Base-by-base conservation (phyloP, 2,888 invertebrate species). In the Drosophila silvestris region DNA sequence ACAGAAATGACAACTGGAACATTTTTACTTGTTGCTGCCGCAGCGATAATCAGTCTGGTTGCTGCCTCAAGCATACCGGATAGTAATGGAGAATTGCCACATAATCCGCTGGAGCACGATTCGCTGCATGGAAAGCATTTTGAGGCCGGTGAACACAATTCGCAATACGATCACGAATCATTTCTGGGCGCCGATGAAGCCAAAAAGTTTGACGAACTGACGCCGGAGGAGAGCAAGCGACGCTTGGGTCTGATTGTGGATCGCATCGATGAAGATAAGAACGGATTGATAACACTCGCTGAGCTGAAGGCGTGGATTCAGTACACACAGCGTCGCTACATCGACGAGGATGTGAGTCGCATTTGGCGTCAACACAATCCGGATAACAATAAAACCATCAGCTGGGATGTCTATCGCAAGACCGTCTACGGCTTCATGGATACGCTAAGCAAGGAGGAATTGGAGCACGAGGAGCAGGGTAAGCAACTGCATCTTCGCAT, bases 261-360 rank as follows among this genome's bases (percentile, higher is more conserved):
- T 89, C 98, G 97, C 94, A 99, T 99, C 80, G 99, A 99, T 93
- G 94, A 94, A 12, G 96, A 98, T 92, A 95, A 95, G 14, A 97
- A 99, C 93, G 97, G 97, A 0, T 96, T 96, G 81, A 95, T 99
- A 5, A 96, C 97, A 0, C 95, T 97, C 70, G 96, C 97, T 63
- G 99, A 99, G 93, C 94, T 99, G 32, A 97, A 97, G 93, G 97
- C 97, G 83, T 99, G 99, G 99, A 99, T 99, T 90, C 95, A 97
- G 79, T 98, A 97, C 93, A 98, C 99, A 0, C 99, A 99, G 94
- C 96, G 96, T 86, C 95, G 97, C 64, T 99, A 99, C 93, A 97
- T 99, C 47, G 95, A 96, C 54, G 98, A 98, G 87, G 99, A 99
- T 93, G 98, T 99, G 0, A 96, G 97, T 35, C 95, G 97, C 9